Evolutionary conservation across 2,888 invertebrate species (phyloP).

Genomic region (Cenopis cana): DNA sequence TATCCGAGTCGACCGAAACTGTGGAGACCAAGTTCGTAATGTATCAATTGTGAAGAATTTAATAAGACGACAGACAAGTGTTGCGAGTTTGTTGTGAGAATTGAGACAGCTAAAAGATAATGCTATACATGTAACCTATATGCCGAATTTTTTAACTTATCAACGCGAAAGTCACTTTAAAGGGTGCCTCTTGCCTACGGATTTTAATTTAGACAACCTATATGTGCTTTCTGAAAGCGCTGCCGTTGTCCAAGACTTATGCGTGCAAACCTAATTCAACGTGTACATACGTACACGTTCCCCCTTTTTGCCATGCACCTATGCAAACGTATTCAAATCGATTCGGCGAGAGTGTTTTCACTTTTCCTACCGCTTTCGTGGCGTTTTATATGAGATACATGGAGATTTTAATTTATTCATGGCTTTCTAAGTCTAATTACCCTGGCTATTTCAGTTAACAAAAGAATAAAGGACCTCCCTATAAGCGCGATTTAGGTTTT

Average conservation of each 20-base stretch:
- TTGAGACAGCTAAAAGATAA: neutral
- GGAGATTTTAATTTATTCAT: neutral
- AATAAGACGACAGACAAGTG: neutral
- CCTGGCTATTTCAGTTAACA: neutral
- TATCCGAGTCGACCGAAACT: constrained; percentile 53
- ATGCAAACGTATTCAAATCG: constrained; percentile 46
- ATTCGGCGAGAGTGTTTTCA: constrained; percentile 44
- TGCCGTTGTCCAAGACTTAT: too few relatives aligned
- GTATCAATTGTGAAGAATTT: neutral
- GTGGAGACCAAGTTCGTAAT: constrained; percentile 42
- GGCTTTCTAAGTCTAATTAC: too few relatives aligned
- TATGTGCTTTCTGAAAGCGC: neutral
- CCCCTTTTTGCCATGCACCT: constrained; percentile 9
- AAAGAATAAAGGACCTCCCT: neutral
- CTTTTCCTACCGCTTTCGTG: constrained; percentile 37
- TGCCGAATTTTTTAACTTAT: too few relatives aligned
- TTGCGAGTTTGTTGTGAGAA: neutral
- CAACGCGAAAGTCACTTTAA: too few relatives aligned
- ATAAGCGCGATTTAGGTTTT: neutral
- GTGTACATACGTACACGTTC: neutral
- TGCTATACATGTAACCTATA: too few relatives aligned
- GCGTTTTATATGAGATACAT: constrained; percentile 3
- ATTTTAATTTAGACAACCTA: neutral
- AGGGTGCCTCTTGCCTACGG: neutral
- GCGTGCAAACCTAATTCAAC: neutral